phyloP scores from a whole-genome alignment of 2,797 vertebrate genomes.

The Novumbra hubbsi region DNA sequence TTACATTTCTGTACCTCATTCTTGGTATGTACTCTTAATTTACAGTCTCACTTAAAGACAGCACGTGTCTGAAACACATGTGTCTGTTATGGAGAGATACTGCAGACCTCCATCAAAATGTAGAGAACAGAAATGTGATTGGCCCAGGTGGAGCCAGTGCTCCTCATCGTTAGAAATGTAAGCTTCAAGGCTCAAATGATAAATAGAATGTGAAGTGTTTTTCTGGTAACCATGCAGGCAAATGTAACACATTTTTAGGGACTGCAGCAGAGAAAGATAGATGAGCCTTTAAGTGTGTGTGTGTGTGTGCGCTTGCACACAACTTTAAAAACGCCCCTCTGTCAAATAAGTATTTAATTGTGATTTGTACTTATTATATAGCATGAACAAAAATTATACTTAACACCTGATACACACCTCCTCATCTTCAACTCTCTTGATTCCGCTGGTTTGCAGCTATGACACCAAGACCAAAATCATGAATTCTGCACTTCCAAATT shows the following conservation, averaged over 20 bases:
- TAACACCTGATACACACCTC: no score
- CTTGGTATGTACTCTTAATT: background rate
- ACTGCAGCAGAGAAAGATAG: background rate
- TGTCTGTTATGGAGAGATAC: background rate
- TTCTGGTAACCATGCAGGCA: slow-evolving; percentile 20
- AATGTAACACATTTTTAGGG: slow-evolving; percentile 12
- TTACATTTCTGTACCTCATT: background rate
- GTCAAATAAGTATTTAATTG: no score
- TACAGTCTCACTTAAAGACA: background rate
- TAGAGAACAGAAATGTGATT: background rate
- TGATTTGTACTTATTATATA: background rate
- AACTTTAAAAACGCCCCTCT: no score
- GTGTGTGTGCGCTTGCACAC: background rate
- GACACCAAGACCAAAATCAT: no score
- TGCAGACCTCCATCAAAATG: background rate
- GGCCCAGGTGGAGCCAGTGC: background rate
- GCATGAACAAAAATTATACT: background rate
- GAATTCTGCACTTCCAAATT: no score
- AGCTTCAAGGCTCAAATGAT: background rate
- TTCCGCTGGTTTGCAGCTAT: no score
- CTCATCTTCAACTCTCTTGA: no score
- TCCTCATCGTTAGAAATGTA: background rate
- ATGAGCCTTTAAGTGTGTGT: background rate
- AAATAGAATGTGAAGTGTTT: slow-evolving; percentile 20
- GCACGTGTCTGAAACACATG: background rate